Conservation (phyloP, 2,888 invertebrate species). For the Eristalis tenax region DNA sequence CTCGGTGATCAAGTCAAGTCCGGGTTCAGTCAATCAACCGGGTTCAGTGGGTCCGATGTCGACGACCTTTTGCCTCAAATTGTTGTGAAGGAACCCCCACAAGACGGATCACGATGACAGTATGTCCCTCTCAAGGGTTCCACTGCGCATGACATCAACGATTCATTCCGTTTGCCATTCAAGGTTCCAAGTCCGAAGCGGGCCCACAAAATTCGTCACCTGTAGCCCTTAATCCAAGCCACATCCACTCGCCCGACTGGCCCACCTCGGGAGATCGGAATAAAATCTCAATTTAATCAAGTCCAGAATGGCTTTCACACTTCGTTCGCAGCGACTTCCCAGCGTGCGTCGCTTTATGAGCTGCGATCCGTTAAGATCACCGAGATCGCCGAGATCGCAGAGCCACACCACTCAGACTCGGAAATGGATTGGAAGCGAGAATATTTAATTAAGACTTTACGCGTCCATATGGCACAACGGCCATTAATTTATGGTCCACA, state of each 20-base stretch:
- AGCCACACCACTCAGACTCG: not conserved
- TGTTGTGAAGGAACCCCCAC: not conserved
- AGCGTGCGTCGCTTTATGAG: not conserved
- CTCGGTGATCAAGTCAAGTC: not conserved
- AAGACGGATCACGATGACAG: not conserved
- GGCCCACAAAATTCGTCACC: not conserved
- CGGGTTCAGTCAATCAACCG: not conserved
- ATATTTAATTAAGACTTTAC: slow-evolving; percentile 10
- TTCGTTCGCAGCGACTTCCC: not conserved
- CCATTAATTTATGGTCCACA: slow-evolving; percentile 1
- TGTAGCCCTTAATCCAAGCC: not conserved
- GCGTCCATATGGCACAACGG: not conserved
- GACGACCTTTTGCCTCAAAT: not conserved
- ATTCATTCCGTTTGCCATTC: not conserved
- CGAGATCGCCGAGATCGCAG: not conserved
- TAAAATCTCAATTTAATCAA: not conserved
- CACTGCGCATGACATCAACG: not conserved
- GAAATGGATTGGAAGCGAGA: slow-evolving; percentile 5
- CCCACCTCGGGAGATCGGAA: not conserved
- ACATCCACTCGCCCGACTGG: not conserved
- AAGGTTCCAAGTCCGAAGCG: not conserved
- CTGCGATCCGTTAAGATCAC: not conserved
- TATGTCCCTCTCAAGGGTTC: not conserved
- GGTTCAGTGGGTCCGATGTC: not conserved
- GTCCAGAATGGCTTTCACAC: not conserved